These are phyloP conservation scores for Hemitrygon akajei DNA, from an alignment of 2,797 vertebrate genomes.

Conservation along the genomic window DNA sequence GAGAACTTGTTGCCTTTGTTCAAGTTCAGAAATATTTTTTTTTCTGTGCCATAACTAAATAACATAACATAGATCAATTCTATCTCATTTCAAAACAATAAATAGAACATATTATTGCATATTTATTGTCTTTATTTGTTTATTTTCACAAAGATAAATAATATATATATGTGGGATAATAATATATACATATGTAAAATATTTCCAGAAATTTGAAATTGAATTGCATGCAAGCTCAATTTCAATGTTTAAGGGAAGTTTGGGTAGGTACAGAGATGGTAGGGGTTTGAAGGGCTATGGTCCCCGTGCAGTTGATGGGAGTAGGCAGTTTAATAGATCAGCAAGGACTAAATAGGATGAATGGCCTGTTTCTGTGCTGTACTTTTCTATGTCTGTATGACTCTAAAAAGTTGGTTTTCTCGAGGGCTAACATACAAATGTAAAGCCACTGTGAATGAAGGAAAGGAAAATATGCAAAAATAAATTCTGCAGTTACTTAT, in stretches of 20 bases:
- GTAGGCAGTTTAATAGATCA: no score
- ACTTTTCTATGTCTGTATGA: no score
- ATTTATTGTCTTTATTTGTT: not conserved
- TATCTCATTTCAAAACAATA: not conserved
- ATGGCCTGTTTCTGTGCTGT: no score
- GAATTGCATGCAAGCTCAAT: no score
- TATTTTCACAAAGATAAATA: not conserved
- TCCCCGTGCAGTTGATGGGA: no score
- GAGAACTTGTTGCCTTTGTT: not conserved
- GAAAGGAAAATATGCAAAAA: not conserved
- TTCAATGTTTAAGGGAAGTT: no score
- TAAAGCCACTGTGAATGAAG: not conserved
- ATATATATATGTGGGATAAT: no score
- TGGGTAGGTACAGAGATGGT: no score
- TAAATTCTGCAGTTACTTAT: not conserved
- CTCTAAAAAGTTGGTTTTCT: not conserved
- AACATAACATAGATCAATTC: not conserved
- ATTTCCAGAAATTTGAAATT: not conserved
- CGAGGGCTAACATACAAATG: not conserved
- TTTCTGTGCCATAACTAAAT: not conserved
- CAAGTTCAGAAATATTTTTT: not conserved
- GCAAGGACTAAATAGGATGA: no score
- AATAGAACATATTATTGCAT: not conserved
- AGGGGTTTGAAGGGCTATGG: no score
- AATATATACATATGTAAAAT: not conserved